A percentile compares a stretch with the other conserved stretches of the same genome.
These are phyloP conservation scores for Crotophaga sulcirostris DNA, from an alignment of 2,113 vertebrate genomes.

Conservation along the genomic window DNA sequence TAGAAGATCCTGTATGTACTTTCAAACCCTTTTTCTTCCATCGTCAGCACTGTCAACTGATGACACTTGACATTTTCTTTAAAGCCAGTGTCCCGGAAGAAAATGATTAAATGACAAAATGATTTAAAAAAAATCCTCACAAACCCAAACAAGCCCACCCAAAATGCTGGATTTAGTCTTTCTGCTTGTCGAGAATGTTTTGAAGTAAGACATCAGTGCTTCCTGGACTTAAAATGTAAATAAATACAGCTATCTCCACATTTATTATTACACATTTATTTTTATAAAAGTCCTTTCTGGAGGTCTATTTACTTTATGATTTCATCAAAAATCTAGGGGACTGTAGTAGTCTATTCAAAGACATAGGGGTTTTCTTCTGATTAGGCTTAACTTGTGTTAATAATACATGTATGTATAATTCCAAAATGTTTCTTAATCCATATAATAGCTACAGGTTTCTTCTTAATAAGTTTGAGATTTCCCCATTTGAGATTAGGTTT, in stretches of 20 bases:
- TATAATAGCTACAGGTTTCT: background rate
- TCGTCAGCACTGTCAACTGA: background rate
- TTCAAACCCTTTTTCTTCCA: background rate
- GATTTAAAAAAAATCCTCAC: background rate
- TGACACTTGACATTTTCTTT: background rate
- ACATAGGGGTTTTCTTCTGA: background rate
- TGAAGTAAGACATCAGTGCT: background rate
- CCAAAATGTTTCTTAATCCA: background rate
- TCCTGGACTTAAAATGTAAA: slow-evolving; percentile 8
- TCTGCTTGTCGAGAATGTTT: background rate
- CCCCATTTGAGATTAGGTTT: background rate
- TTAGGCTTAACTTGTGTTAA: background rate
- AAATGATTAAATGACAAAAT: background rate
- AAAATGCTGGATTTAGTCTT: slow-evolving; percentile 10
- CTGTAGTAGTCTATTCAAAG: background rate
- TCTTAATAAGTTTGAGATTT: background rate
- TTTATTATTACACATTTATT: background rate
- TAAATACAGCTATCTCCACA: background rate
- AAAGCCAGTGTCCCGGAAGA: background rate
- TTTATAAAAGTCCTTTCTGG: background rate
- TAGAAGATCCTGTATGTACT: background rate
- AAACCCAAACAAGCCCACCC: slow-evolving; percentile 1
- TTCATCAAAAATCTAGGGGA: background rate
- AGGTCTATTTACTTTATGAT: background rate
- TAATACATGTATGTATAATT: background rate